A percentile compares a stretch with the other conserved stretches of the same genome.
Evolutionary conservation across 2,113 vertebrate genomes (phyloP).

Genomic region (Alouatta palliata): DNA sequence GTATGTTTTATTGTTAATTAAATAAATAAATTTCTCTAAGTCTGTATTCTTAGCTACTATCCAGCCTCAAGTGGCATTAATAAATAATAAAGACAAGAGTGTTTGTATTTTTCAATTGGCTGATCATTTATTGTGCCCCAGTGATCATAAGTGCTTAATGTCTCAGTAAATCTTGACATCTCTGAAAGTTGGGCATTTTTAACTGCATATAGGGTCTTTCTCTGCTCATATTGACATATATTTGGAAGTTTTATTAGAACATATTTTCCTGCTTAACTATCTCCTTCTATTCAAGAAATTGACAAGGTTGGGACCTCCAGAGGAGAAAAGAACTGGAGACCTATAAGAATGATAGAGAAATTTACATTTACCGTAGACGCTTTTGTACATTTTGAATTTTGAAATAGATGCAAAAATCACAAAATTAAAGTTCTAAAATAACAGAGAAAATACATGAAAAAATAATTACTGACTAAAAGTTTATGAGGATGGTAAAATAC

Average conservation of each 20-base stretch:
- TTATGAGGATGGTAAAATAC: neutral
- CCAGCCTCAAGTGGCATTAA: neutral
- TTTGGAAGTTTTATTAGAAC: neutral
- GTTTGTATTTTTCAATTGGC: neutral
- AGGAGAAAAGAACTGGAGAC: neutral
- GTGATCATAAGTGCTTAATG: neutral
- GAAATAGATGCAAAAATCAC: neutral
- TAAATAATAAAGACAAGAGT: neutral
- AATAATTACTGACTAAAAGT: neutral
- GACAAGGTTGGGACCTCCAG: neutral
- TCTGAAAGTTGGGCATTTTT: neutral
- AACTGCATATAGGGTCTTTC: neutral
- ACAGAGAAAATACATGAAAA: neutral
- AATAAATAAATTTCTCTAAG: neutral
- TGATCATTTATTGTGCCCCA: neutral
- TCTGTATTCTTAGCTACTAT: neutral
- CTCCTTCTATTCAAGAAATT: neutral
- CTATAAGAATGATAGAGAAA: neutral
- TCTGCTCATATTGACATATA: neutral
- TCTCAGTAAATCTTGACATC: neutral
- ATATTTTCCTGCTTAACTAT: neutral
- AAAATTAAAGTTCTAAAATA: conserved; percentile 1
- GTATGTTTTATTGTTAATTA: neutral
- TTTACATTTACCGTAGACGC: neutral
- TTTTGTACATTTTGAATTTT: neutral